Evolutionary conservation across 2,797 vertebrate species (phyloP).

Genomic region (Schizothorax lantsangensis): DNA sequence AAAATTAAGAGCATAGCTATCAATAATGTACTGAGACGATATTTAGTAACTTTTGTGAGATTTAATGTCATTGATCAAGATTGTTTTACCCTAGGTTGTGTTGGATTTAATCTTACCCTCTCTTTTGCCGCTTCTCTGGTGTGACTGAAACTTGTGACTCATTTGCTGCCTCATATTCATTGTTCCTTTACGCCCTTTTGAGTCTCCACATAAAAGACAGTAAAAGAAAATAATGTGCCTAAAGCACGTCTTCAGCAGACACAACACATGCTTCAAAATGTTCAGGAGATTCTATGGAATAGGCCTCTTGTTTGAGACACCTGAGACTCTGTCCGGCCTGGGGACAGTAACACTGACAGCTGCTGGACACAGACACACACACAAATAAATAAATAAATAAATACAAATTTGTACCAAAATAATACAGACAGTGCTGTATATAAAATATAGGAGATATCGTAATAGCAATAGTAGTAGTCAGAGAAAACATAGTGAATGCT

Average conservation of each 20-base stretch:
- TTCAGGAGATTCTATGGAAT: background rate
- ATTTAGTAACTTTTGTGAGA: no score
- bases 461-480: background rate
- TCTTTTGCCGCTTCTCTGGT: background rate
- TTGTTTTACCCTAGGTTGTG: background rate
- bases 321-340: background rate
- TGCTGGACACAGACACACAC: background rate
- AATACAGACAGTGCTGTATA: background rate
- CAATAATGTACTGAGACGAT: background rate
- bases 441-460: background rate
- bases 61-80: background rate
- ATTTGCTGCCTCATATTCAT: background rate
- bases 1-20: background rate
- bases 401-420: background rate
- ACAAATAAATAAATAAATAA: background rate
- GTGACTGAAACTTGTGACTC: background rate
- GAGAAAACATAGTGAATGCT: background rate
- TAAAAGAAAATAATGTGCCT: background rate
- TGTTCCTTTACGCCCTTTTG: background rate
- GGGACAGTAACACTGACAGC: constrained; percentile 16
- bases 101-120: background rate
- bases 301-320: background rate
- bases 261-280: background rate
- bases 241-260: background rate
- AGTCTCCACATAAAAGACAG: background rate